Evolutionary conservation across 2,888 invertebrate genomes (phyloP), one percentile per base, ranked within the genome.

Genomic region (Morinoia aosen): DNA sequence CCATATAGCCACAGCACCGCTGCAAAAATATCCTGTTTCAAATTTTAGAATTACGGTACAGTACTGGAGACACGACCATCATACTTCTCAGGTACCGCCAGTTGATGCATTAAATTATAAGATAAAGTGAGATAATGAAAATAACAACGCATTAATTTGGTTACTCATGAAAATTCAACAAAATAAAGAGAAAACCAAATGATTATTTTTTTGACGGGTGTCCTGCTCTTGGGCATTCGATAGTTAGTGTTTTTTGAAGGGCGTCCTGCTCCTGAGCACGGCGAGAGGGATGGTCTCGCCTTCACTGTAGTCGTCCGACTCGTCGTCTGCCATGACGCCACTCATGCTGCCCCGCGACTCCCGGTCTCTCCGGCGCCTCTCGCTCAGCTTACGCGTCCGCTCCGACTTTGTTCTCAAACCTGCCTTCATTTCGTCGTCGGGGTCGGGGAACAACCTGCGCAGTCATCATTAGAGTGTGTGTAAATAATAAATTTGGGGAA

Each of bases 321-420:
- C 95, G 56, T 95, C 95, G 40, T 95, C 95, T 16, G 61, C 95
- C 64, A 95, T 95, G 56, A 61, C 33, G n/a, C 95, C 64, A 64
- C 95, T 95, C 57, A 93, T 5, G 58, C 93, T 93, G 56, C 93
- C 93, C 16, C 93, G 56, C 56, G 57, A 93, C 57, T 93, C 57
- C 0, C 56, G 33, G 25, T 93, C 93, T 93, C 93, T 39, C 19
- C 91, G n/a, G 12, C 91, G 56, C 56, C 91, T 1, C n/a, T 48
- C 90, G 40, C 40, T 48, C 40, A 40, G 76, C 76, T 76, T 33
- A 0, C 76, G 76, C 0, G 76, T 33, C 25, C 76, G 76, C 33
- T 76, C 76, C 10, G 76, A 76, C 76, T 76, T 76, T 33, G 25
- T 10, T 76, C 25, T 76, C 76, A 33, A 16, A 16, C 25, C 76